phyloP scores from a whole-genome alignment of 1,140 invertebrate species.

The Conus ventricosus region DNA sequence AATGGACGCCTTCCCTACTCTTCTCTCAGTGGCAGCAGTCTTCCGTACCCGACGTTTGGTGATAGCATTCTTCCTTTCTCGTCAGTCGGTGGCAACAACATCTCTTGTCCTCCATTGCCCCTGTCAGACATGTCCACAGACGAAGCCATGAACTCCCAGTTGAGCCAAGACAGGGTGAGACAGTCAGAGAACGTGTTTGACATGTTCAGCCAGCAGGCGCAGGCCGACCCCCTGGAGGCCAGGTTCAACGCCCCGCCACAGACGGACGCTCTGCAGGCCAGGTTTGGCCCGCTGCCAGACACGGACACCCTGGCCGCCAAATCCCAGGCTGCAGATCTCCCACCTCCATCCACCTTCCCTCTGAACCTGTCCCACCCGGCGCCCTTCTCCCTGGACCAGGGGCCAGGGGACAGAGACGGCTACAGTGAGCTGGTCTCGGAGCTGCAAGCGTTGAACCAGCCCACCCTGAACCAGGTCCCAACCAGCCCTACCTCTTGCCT shows the following conservation, averaged over 20 bases:
- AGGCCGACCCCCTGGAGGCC: not conserved
- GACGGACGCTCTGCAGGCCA: not conserved
- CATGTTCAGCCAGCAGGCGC: not conserved
- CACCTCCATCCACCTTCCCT: not conserved
- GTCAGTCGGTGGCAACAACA: not conserved
- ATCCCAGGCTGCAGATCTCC: not conserved
- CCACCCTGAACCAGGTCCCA: not conserved
- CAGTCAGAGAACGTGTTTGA: not conserved
- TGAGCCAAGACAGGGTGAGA: not conserved
- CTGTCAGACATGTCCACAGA: not conserved
- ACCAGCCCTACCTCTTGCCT: slow-evolving; percentile 2
- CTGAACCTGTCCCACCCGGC: not conserved
- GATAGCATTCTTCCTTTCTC: not conserved
- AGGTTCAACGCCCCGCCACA: not conserved
- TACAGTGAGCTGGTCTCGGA: slow-evolving; percentile 6
- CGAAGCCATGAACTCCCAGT: not conserved
- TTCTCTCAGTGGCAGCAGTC: slow-evolving; percentile 2
- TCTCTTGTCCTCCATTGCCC: not conserved
- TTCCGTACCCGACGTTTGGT: not conserved
- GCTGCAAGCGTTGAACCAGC: slow-evolving; percentile 10
- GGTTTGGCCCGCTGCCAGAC: not conserved
- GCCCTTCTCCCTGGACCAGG: not conserved
- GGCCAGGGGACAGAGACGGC: not conserved
- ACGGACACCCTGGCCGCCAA: not conserved
- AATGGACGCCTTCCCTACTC: not conserved